phyloP scores from a whole-genome alignment of 2,888 invertebrate genomes.

The Drosophila gaucha region DNA sequence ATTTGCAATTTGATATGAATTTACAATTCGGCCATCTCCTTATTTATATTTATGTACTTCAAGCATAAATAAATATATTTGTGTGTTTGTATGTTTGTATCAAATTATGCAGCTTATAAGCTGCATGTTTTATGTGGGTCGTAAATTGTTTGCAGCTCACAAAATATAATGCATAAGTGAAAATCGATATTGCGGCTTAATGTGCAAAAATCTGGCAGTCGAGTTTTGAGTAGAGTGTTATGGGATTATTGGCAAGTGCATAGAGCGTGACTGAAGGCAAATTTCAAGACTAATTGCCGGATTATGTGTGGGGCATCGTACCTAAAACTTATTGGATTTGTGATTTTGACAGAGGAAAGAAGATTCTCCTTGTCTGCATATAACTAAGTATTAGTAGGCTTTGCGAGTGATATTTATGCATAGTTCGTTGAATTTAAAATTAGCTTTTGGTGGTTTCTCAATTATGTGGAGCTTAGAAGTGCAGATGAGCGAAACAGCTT shows the following conservation, averaged over 20 bases:
- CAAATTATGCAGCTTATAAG: conserved; percentile 74
- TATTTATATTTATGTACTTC: not conserved
- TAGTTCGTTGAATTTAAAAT: no score
- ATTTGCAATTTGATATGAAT: conserved; percentile 31
- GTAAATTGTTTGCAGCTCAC: conserved; percentile 55
- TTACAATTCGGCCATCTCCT: conserved; percentile 4
- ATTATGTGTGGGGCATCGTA: conserved; percentile 15
- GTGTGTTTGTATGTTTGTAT: no score
- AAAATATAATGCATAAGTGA: conserved; percentile 35
- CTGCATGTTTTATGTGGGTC: conserved; percentile 71
- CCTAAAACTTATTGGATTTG: not conserved
- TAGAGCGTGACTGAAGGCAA: conserved; percentile 31
- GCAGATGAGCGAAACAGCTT: no score
- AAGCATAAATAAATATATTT: conserved; percentile 9
- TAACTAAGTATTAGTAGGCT: not conserved
- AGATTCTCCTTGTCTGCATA: not conserved
- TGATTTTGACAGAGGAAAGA: not conserved
- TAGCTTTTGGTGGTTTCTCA: no score
- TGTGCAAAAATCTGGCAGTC: conserved; percentile 26
- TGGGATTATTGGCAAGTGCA: conserved; percentile 32
- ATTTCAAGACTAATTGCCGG: conserved; percentile 39
- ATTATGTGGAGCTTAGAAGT: not conserved
- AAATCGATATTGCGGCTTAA: conserved; percentile 51
- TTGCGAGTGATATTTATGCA: no score
- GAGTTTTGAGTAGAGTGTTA: conserved; percentile 19